phyloP scores from a whole-genome alignment of 2,113 vertebrate genomes.

The Grammomys dolichurus region DNA sequence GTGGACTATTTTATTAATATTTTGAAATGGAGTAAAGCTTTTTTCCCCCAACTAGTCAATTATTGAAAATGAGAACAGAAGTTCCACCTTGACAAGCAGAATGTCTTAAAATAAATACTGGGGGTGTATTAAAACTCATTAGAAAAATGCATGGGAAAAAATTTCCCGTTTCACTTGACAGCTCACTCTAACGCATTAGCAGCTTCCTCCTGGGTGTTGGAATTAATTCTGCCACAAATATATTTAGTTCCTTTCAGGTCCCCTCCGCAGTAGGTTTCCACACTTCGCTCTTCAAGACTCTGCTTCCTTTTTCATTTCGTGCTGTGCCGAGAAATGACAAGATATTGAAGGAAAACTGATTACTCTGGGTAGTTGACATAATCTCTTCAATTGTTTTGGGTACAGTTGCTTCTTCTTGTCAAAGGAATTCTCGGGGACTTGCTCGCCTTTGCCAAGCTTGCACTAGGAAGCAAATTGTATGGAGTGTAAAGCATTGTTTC shows the following conservation, averaged over 20 bases:
- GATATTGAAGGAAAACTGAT: conserved; percentile 70
- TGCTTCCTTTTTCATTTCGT: conserved; percentile 62
- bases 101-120: conserved; percentile 71
- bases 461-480: conserved; percentile 72
- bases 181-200: conserved; percentile 53
- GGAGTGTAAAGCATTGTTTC: conserved; percentile 61
- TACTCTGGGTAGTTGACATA: conserved; percentile 61
- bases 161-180: conserved; percentile 67
- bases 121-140: conserved; percentile 56
- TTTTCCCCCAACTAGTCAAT: conserved; percentile 61
- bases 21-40: conserved; percentile 60
- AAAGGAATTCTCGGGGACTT: neutral
- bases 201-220: conserved; percentile 76
- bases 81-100: conserved; percentile 76
- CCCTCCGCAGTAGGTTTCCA: conserved; percentile 61
- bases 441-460: conserved; percentile 46
- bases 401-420: conserved; percentile 58
- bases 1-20: conserved; percentile 65
- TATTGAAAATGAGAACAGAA: conserved; percentile 70
- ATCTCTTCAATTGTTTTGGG: conserved; percentile 73
- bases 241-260: conserved; percentile 68
- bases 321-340: conserved; percentile 72
- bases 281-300: conserved; percentile 65
- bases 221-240: conserved; percentile 80
- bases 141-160: conserved; percentile 66